Evolutionary conservation across 1,140 invertebrate genomes (phyloP).

Genomic region (Diprion similis): DNA sequence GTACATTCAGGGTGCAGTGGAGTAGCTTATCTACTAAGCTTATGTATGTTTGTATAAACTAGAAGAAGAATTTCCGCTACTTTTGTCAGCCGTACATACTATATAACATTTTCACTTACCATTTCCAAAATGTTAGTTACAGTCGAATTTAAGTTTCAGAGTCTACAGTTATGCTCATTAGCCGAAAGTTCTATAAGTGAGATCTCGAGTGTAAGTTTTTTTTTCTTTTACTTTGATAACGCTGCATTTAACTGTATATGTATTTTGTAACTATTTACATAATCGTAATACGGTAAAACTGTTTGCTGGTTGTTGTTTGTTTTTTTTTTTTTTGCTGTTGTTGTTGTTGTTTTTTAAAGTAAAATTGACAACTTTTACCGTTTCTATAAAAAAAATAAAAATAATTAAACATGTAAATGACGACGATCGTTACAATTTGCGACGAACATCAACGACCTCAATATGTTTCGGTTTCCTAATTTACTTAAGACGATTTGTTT

Average conservation of each 20-base stretch:
- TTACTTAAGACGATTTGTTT: neutral
- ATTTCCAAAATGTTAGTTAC: neutral
- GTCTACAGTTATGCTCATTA: neutral
- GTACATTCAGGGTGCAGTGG: too few species aligned
- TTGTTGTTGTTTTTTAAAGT: neutral
- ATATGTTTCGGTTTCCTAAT: neutral
- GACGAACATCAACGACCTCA: neutral
- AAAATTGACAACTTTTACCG: constrained; percentile 12
- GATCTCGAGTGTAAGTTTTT: neutral
- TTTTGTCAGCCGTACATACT: neutral
- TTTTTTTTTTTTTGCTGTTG: neutral
- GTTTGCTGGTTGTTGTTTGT: neutral
- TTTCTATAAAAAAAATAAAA: neutral
- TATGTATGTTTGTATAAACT: too few species aligned
- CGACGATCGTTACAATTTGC: neutral
- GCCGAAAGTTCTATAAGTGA: neutral
- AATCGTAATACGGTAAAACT: constrained; percentile 9
- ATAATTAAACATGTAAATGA: neutral
- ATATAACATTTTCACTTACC: neutral
- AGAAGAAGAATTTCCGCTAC: neutral
- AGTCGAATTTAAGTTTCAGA: neutral
- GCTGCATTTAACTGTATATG: neutral
- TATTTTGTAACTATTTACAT: constrained; percentile 17
- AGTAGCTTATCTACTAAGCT: too few species aligned
- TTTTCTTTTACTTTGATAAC: constrained; percentile 17